Evolutionary conservation across 1,140 invertebrate genomes (phyloP).

Genomic region (Epicauta chinensis): DNA sequence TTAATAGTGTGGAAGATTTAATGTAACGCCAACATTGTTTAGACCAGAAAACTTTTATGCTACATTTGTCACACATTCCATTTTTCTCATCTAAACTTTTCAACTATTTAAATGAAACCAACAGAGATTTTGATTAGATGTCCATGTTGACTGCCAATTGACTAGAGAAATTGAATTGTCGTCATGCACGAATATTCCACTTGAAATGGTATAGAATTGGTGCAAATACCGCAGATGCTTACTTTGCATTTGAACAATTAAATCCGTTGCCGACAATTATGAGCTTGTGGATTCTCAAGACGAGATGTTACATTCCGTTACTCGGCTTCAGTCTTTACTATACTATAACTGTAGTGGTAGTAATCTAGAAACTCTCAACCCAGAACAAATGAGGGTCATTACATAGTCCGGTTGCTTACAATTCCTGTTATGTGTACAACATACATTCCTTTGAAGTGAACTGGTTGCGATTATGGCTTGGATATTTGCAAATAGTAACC

Average conservation of each 20-base stretch:
- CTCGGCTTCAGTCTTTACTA: too few species aligned
- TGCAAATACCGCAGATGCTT: slow-evolving; percentile 28
- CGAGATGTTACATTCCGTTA: slow-evolving; percentile 7
- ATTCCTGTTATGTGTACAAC: slow-evolving; percentile 9
- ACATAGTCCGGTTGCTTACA: slow-evolving; percentile 23
- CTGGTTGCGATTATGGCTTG: too few species aligned
- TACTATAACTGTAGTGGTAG: too few species aligned
- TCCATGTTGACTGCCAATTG: too few species aligned
- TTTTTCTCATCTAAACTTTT: background rate
- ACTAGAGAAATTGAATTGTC: too few species aligned
- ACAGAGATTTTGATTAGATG: background rate
- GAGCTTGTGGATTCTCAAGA: slow-evolving; percentile 24
- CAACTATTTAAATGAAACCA: background rate
- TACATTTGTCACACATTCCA: background rate
- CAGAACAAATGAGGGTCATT: slow-evolving; percentile 21
- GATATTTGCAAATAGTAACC: too few species aligned
- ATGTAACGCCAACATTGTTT: too few species aligned
- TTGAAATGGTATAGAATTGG: too few species aligned
- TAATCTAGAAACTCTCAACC: slow-evolving; percentile 14
- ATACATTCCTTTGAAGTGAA: too few species aligned
- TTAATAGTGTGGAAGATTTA: too few species aligned
- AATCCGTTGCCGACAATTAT: slow-evolving; percentile 30
- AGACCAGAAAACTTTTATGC: background rate
- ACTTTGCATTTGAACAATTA: slow-evolving; percentile 33
- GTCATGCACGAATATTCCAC: too few species aligned